Base-by-base conservation (phyloP, 2,888 invertebrate genomes). In the Erannis defoliaria region DNA sequence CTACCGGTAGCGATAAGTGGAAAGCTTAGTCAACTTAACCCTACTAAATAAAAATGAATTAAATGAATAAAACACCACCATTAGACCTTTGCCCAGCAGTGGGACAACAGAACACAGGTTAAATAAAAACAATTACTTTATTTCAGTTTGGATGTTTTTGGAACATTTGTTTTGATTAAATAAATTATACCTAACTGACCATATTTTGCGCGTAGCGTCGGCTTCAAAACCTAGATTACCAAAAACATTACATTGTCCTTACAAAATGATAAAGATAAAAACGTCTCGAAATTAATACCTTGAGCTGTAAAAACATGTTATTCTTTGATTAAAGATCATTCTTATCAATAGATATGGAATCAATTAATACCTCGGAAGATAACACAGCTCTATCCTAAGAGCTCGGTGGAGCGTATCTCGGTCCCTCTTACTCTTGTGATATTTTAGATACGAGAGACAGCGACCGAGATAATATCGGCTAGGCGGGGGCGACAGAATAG, bases 281-380 rank as follows among this genome's bases (percentile, higher is more conserved):
- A 49, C 64, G 63, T 63, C 63, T 65, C 51, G 53, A 65, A 64
- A 68, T 73, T 68, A 70, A 51, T 57, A 29, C 78, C 76, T 76
- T 78, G 73, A 62, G 59, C 61, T 60, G 57, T 59, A 74, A 74
- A 78, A 78, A 71, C 73, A 70, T 68, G 65, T 61, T 62, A 51
- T 51, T 64, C 68, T 66, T 64, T 51, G 67, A 62, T 66, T 57
- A 65, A 71, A 75, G 72, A 76, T 75, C 70, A 66, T 62, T 65
- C 62, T 74, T 78, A 80, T 80, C 74, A 14, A n/a, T 19, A 66
- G 73, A 73, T 81, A 57, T 45, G 9, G 5, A 53, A 84, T 77
- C 78, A 76, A 87, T 85, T 86, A 85, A 83, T 83, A 8, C 40
- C 29, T 26, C 26, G 82, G 82, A 81, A 85, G 72, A 82, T 80